Evolutionary conservation across 2,888 invertebrate genomes (phyloP).

Genomic region (Nomada flava): DNA sequence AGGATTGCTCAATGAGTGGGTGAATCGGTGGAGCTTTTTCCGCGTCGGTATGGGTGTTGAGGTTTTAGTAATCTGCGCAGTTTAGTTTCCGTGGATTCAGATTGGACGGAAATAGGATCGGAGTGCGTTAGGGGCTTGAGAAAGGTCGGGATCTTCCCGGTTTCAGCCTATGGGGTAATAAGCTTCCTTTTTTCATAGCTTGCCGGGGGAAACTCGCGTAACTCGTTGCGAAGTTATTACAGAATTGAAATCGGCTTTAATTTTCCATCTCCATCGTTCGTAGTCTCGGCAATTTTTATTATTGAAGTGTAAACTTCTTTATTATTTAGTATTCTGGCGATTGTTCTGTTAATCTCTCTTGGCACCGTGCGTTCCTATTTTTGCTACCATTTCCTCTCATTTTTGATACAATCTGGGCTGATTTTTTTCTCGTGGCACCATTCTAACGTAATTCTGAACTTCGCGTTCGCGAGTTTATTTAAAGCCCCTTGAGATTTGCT

Average conservation of each 20-base stretch:
- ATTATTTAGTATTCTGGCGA: too few species aligned
- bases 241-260: too few species aligned
- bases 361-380: too few species aligned
- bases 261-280: background rate
- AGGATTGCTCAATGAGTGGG: too few species aligned
- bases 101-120: slow-evolving; percentile 58
- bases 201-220: background rate
- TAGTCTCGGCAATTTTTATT: background rate
- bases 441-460: too few species aligned
- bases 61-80: slow-evolving; percentile 33
- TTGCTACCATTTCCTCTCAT: too few species aligned
- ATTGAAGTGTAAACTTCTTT: too few species aligned
- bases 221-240: background rate
- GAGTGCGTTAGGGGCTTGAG: slow-evolving; percentile 58
- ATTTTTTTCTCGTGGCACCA: too few species aligned
- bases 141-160: slow-evolving; percentile 57
- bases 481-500: slow-evolving; percentile 20
- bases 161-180: slow-evolving; percentile 11
- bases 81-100: slow-evolving; percentile 51
- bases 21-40: background rate
- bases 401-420: too few species aligned
- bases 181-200: background rate
- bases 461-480: slow-evolving; percentile 16
- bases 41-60: background rate
- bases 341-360: too few species aligned